Evolutionary conservation across 2,888 invertebrate genomes (phyloP).

Genomic region (Germaria angustata): DNA sequence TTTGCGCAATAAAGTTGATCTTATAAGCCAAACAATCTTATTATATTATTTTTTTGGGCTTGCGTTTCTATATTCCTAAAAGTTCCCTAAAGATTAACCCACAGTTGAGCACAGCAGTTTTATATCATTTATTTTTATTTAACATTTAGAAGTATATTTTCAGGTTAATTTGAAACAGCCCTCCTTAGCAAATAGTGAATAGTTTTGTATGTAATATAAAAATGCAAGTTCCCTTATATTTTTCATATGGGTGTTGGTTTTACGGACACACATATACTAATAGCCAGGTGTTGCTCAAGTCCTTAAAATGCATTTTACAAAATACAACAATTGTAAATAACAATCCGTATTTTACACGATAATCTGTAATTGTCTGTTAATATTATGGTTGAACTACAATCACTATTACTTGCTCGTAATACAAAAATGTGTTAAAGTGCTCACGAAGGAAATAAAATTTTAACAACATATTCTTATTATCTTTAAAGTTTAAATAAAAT

Average conservation of each 20-base stretch:
- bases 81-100: too few species aligned
- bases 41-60: too few species aligned
- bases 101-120: too few species aligned
- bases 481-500: background rate
- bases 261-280: background rate
- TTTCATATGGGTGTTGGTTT: background rate
- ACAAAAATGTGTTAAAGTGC: background rate
- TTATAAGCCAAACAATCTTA: too few species aligned
- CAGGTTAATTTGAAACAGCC: background rate
- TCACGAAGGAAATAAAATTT: background rate
- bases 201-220: background rate
- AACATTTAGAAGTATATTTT: too few species aligned
- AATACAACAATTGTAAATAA: background rate
- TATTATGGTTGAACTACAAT: conserved; percentile 23
- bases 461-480: background rate
- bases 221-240: background rate
- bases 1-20: too few species aligned
- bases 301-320: background rate
- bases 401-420: background rate
- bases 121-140: too few species aligned
- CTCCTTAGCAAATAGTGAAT: background rate
- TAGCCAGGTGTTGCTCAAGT: conserved; percentile 6
- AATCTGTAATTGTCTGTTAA: conserved; percentile 10
- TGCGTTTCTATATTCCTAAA: too few species aligned
- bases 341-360: background rate